Evolutionary conservation across 2,888 invertebrate genomes (phyloP).

Genomic region (Macrosiphum euphorbiae): DNA sequence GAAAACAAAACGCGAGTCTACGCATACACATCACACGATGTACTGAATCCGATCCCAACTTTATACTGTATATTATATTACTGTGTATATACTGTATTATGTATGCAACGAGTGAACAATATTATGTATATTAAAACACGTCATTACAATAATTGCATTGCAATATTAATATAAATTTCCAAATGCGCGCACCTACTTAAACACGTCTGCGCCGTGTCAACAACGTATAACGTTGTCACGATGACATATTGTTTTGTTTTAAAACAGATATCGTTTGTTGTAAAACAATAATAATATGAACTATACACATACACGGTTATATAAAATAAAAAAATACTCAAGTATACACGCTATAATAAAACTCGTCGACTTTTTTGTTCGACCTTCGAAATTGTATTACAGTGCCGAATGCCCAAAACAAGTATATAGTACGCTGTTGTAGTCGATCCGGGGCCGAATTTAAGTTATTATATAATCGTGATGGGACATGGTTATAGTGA

Average conservation of each 20-base stretch:
- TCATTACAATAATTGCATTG: not conserved
- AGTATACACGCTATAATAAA: not conserved
- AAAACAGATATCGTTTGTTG: not conserved
- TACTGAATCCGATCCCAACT: not conserved
- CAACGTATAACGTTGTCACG: not conserved
- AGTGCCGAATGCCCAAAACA: not conserved
- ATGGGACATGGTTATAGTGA: not conserved
- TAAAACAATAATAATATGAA: not conserved
- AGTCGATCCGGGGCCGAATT: not conserved
- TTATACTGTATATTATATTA: not conserved
- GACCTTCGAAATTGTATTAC: not conserved
- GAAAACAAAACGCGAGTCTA: not conserved
- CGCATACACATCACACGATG: not conserved
- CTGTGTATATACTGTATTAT: too few species aligned
- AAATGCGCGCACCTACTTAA: not conserved
- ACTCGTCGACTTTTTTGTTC: not conserved
- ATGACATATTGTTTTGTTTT: not conserved
- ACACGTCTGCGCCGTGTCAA: not conserved
- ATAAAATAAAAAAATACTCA: not conserved
- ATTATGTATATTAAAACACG: not conserved
- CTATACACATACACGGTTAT: not conserved
- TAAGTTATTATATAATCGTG: not conserved
- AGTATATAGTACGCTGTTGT: not conserved
- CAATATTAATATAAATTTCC: not conserved
- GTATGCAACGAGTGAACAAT: not conserved